Base-by-base conservation (phyloP, 2,113 vertebrate genomes). In the Stigmatopora nigra region DNA sequence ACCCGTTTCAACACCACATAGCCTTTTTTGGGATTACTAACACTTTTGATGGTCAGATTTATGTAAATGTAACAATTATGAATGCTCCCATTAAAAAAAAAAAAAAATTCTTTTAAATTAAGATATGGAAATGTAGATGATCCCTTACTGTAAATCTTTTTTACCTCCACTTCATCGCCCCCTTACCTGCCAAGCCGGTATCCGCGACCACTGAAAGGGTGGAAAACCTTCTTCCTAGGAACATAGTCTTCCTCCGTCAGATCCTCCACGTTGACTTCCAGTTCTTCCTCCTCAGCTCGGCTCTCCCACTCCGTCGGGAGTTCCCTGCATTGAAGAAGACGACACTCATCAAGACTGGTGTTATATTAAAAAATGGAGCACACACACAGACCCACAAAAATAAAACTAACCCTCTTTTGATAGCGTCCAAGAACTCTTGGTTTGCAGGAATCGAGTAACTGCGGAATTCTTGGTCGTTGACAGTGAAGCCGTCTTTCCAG, bases 401-500 rank as follows among this genome's bases (percentile, higher is more conserved):
- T 14, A 14, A 61, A 6, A 20, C 89, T 88, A 73, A 92, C 95
- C 94, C 95, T 61, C 93, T 93, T 82, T 94, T 95, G 80, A 97
- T 88, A n/a, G 92, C 90, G 71, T 96, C 93, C 82, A 97, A 88
- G 86, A 98, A 98, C 65, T 94, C 92, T 70, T 94, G 93, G 84
- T 94, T 97, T 80, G 92, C 90, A 75, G 87, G 84, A 44, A 90
- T 73, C 15, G 88, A 20, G 58, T 98, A 98, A 82, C 91, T 93
- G 70, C 94, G 92, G 65, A 98, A 93, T 68, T 95, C 92, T 41
- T 93, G 83, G 0, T 94, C 91, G 0, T 98, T 96, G 1, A 97
- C 91, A 0, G 94, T 97, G 78, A 99, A 99, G 11, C 95, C 96
- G 0, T 98, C 94, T 85, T 95, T 97, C 95, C 96, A 99, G 75